Percentiles rank a stretch among this genome's conserved stretches.
These are phyloP conservation scores for Hemaris fuciformis DNA, from an alignment of 2,888 invertebrate species.

Conservation along the genomic window DNA sequence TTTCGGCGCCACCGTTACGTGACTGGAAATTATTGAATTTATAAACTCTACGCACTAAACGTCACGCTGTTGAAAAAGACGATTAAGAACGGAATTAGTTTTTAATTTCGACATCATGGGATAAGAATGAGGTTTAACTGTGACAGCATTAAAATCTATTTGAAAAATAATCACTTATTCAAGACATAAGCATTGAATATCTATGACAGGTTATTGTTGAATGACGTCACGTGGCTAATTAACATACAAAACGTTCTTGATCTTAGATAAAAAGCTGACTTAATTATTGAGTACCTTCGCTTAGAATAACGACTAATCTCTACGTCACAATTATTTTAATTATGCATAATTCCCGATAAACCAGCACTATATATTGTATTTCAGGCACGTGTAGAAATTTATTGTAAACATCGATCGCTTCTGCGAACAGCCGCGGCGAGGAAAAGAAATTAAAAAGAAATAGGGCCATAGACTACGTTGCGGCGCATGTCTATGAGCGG, in stretches of 20 bases:
- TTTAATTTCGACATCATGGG: too few species aligned
- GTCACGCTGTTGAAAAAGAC: too few species aligned
- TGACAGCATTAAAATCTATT: too few species aligned
- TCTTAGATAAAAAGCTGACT: background rate
- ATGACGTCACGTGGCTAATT: background rate
- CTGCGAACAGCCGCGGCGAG: slow-evolving; percentile 37
- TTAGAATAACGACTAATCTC: background rate
- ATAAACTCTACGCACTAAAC: background rate
- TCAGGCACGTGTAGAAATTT: slow-evolving; percentile 12
- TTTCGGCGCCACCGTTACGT: slow-evolving; percentile 51
- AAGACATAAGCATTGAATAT: too few species aligned
- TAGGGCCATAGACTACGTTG: slow-evolving; percentile 21
- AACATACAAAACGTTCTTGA: background rate
- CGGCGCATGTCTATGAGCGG: slow-evolving; percentile 16
- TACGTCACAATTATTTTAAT: background rate
- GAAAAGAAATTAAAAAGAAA: slow-evolving; percentile 73
- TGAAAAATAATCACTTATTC: too few species aligned
- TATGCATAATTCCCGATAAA: background rate
- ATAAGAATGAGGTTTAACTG: too few species aligned
- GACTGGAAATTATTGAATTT: slow-evolving; percentile 27
- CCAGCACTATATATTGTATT: background rate
- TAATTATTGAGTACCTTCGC: background rate
- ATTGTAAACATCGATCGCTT: slow-evolving; percentile 12
- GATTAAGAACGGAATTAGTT: too few species aligned
- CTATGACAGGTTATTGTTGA: background rate